Evolutionary conservation across 2,888 invertebrate genomes (phyloP), one percentile per base, ranked within the genome.

Genomic region (Eilema sororculum): DNA sequence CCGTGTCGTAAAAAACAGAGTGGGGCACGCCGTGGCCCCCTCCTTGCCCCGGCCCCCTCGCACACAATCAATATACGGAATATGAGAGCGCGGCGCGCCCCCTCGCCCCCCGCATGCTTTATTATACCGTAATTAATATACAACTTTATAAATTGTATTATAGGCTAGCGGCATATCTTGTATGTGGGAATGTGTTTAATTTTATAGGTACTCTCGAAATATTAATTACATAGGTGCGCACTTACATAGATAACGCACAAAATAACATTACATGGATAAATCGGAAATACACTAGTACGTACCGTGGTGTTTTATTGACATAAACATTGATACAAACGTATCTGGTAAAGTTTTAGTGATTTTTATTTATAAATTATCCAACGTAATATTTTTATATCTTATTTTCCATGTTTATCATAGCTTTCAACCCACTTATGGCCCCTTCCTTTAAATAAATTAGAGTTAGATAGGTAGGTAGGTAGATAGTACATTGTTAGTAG

Each of bases 1-100:
- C 95, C 94, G 95, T 95, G 95, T 95, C 95, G 95, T 95, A 95
- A 95, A 95, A 95, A 93, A 95, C 95, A 95, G 95, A 95, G 95
- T 95, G 95, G 95, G 95, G 95, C 95, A 95, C 95, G 95, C 95
- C 93, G 93, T 94, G 91, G 94, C 95, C 95, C 95, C 95, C 95
- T 93, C 94, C 92, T 92, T 90, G 88, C 91, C 94, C 93, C 93
- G 91, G 92, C 94, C 94, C 94, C 95, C 95, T 94, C 95, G 95
- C 95, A 93, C 95, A 94, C 95, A 95, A 95, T 95, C 95, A 95
- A 95, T 95, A 95, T 95, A 95, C 95, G 95, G 95, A 95, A 95
- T 95, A 95, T 94, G 95, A 94, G 95, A 94, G 95, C 94, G 94
- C 93, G 93, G 93, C 94, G 94, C 95, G 93, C 93, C 94, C 93